Percentiles rank a stretch among this genome's conserved stretches.
phyloP scores from a whole-genome alignment of 2,888 invertebrate genomes.

The Eupithecia tripunctaria region DNA sequence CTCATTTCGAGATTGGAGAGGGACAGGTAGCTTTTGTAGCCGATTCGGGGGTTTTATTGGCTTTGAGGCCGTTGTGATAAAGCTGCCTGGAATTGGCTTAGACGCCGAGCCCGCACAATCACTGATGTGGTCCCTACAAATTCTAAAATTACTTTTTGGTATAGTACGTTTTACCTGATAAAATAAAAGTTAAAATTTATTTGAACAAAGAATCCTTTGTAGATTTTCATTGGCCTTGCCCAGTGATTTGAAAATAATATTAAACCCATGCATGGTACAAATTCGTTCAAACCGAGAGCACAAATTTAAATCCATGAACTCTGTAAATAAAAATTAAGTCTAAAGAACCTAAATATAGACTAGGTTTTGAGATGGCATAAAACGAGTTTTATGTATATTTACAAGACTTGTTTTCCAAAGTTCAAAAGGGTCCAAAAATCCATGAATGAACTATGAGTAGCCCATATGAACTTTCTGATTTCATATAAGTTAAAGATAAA shows the following conservation, averaged over 20 bases:
- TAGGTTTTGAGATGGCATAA: not conserved
- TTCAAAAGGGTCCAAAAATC: not conserved
- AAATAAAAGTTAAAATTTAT: not conserved
- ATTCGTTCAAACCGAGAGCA: not conserved
- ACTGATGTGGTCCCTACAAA: not conserved
- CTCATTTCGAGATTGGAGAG: constrained; percentile 40
- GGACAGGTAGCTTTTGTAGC: constrained; percentile 31
- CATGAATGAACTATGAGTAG: not conserved
- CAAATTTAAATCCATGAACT: not conserved
- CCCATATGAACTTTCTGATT: not conserved
- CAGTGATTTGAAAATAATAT: too few species aligned
- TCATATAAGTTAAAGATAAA: not conserved
- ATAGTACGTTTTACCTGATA: not conserved
- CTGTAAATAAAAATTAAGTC: not conserved
- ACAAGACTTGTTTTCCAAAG: too few species aligned
- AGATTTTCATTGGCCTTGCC: not conserved
- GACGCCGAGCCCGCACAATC: not conserved
- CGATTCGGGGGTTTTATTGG: constrained; percentile 20
- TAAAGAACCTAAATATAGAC: too few species aligned
- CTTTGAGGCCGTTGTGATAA: constrained; percentile 11
- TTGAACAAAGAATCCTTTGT: not conserved
- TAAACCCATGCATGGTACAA: not conserved
- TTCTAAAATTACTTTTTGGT: not conserved
- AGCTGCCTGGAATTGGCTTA: constrained; percentile 5
- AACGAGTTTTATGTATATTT: too few species aligned